Percentiles rank a stretch among this genome's conserved stretches.
Conservation (phyloP, 2,113 vertebrate genomes). For the Salminus brasiliensis region DNA sequence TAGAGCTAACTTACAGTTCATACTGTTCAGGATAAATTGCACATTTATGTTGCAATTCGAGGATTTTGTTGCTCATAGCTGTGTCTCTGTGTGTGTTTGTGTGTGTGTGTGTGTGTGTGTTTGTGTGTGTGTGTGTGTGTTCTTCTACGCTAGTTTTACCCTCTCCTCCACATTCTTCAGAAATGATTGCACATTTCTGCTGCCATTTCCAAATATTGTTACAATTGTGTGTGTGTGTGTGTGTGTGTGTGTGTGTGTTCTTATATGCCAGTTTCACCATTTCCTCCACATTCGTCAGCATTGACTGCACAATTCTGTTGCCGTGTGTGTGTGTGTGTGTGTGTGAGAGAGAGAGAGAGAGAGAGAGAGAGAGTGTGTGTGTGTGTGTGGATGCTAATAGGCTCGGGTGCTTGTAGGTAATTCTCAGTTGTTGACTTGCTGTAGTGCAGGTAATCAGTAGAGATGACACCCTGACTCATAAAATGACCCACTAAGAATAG, state of each 20-base stretch:
- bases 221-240: no score
- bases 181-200: neutral
- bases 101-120: no score
- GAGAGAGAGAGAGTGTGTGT: no score
- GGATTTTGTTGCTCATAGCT: neutral
- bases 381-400: neutral
- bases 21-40: neutral
- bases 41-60: neutral
- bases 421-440: neutral
- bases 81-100: neutral
- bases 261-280: neutral
- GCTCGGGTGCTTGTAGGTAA: neutral
- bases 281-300: no score
- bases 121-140: neutral
- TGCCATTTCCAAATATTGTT: neutral
- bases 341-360: no score
- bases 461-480: neutral
- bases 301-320: no score
- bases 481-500: conserved; percentile 35
- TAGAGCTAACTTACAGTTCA: neutral
- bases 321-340: no score
- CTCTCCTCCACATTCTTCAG: neutral
- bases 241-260: neutral
- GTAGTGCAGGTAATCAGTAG: neutral
- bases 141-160: neutral